These are phyloP conservation scores for Dipodomys ordii DNA, from an alignment of 2,113 vertebrate species.

Conservation along the genomic window DNA sequence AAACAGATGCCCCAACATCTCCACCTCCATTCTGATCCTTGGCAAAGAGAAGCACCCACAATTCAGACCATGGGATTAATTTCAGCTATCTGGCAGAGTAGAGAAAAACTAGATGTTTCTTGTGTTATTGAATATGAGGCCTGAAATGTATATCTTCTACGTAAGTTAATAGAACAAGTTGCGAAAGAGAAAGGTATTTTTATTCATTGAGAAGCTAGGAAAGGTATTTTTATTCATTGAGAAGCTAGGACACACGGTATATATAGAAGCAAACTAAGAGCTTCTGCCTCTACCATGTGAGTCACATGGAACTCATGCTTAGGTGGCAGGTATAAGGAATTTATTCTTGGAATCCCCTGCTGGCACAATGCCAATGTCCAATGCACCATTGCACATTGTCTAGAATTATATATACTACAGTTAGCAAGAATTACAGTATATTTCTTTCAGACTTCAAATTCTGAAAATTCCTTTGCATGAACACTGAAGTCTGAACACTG, in stretches of 20 bases:
- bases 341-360: not conserved
- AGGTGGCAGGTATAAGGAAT: not conserved
- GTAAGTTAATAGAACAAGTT: not conserved
- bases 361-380: not conserved
- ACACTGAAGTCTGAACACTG: not conserved
- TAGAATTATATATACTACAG: not conserved
- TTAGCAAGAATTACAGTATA: constrained; percentile 20
- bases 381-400: not conserved
- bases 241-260: not conserved
- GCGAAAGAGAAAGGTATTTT: not conserved
- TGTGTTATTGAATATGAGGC: not conserved
- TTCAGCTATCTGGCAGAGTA: not conserved
- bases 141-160: not conserved
- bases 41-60: not conserved
- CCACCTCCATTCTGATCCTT: not conserved
- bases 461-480: constrained; percentile 37
- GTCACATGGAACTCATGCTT: not conserved
- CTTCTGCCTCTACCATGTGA: not conserved
- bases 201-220: not conserved
- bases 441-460: constrained; percentile 56
- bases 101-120: not conserved
- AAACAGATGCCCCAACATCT: not conserved
- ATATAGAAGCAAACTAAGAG: not conserved
- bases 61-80: not conserved
- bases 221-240: constrained; percentile 3